Evolutionary conservation across 92 coral and sea anemone species (phyloP).

Genomic region (Porites lobata): DNA sequence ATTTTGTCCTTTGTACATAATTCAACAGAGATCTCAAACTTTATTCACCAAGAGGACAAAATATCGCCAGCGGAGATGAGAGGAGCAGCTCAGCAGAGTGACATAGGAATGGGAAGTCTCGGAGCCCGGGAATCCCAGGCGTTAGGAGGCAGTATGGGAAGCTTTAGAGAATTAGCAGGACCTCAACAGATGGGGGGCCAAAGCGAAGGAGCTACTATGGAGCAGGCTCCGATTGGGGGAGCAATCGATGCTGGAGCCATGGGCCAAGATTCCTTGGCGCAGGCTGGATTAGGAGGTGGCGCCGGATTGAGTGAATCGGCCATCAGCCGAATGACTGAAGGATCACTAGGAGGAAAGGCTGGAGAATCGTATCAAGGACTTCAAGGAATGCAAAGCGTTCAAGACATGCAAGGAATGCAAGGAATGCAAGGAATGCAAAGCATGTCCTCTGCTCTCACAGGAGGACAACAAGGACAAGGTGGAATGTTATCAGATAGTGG

Average conservation of each 20-base stretch:
- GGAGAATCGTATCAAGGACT: slow-evolving; percentile 35
- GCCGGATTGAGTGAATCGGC: slow-evolving; percentile 38
- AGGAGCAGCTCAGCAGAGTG: slow-evolving; percentile 56
- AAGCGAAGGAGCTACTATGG: slow-evolving; percentile 32
- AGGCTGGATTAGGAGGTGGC: slow-evolving; percentile 15
- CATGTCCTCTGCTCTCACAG: slow-evolving; percentile 42
- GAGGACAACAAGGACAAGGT: slow-evolving; percentile 46
- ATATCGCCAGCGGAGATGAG: slow-evolving; percentile 77
- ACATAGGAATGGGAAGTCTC: slow-evolving; percentile 36
- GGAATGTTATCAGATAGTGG: slow-evolving; percentile 41
- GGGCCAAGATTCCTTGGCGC: slow-evolving; percentile 17
- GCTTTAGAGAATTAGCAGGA: slow-evolving; percentile 39
- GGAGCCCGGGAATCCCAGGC: slow-evolving; percentile 52
- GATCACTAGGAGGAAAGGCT: slow-evolving; percentile 16
- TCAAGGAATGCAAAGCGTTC: slow-evolving; percentile 44
- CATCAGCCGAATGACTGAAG: slow-evolving; percentile 44
- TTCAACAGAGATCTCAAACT: slow-evolving; percentile 71
- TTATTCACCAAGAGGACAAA: slow-evolving; percentile 81
- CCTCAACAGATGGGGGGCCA: slow-evolving; percentile 43
- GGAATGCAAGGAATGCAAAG: slow-evolving; percentile 39
- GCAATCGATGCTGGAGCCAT: slow-evolving; percentile 35
- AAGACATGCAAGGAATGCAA: slow-evolving; percentile 29
- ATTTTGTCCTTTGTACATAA: background rate
- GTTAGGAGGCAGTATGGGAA: slow-evolving; percentile 6
- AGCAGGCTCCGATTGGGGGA: slow-evolving; percentile 32